Base-by-base conservation (phyloP, 1,140 invertebrate genomes). In the Chironomus tepperi region DNA sequence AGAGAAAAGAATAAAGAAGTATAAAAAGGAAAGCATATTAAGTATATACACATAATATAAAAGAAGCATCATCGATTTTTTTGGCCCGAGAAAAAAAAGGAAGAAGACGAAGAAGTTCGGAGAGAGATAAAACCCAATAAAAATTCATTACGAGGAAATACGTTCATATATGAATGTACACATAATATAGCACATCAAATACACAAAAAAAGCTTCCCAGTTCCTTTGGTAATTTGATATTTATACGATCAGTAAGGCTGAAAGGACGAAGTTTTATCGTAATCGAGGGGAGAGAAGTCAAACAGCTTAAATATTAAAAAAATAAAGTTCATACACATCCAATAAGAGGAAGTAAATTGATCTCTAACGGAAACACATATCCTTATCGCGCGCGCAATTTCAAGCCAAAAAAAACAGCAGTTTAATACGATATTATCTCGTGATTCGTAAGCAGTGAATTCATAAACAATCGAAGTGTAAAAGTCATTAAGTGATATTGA, bases 401-500 rank as follows among this genome's bases (percentile, higher is more conserved):
- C 24, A 34, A 34, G 24, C 24, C 24, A 34, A 34, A 34, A 34
- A 34, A 34, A 34, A 34, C 1, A 34, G 5, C 1, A 34, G 24
- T 34, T 34, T 5, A 34, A 34, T 34, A 34, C 24, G 24, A 34
- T 34, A 34, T 34, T 34, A 57, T 57, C n/a, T 57, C 47, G 47
- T 57, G 47, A 57, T 57, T 57, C 47, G 47, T 34, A 15, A 57
- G 47, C 3, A 57, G n/a, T 57, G n/a, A 57, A 57, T 34, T 1
- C 24, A 15, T 57, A 57, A n/a, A 57, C 12, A 57, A 57, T 57
- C 12, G 47, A 12, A 57, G 47, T 57, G 47, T 57, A 70, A 70
- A 70, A 70, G 18, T 70, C 16, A 70, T 70, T 70, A 70, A 19
- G 65, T 70, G 65, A 70, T 70, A 70, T 70, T 70, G 65, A 70